Evolutionary conservation across 2,888 invertebrate species (phyloP), one percentile per base, ranked within the genome.

Genomic region (Coelinius sp.): DNA sequence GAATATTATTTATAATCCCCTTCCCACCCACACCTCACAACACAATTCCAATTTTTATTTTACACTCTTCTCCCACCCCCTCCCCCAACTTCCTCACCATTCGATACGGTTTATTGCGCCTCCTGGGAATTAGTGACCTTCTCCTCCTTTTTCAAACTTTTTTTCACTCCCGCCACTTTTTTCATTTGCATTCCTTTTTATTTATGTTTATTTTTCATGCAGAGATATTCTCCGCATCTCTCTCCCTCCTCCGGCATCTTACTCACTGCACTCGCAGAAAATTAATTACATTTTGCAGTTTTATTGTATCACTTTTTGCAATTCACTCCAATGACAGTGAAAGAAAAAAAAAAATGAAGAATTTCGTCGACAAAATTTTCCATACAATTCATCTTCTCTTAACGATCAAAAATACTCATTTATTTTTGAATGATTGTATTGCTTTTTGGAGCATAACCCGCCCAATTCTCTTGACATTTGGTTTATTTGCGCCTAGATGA

Each of bases 401-500:
- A 44, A 44, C 44, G 31, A 31, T 31, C 5, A 31, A 31, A 31
- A 31, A 14, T n/a, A 44, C 14, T n/a, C n/a, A 44, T 44, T n/a
- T n/a, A 44, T 44, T 44, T 44, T 44, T 44, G n/a, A 44, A 44
- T n/a, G 44, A 44, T 44, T 44, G 12, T 44, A 17, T 44, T 44
- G 17, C 44, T 44, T 14, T 5, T 17, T n/a, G n/a, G 44, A 44
- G 7, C n/a, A 27, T 7, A 56, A n/a, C 56, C 56, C 56, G 12
- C 20, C 27, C 27, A 27, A 56, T n/a, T 75, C 77, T 74, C 75
- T 76, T 73, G 75, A 74, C 69, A 76, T 74, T 74, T 72, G 73
- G 71, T 75, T 76, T 73, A 76, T 76, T 72, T 74, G 75, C 75
- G 71, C 74, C 68, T 68, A 67, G 72, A 76, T 73, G 75, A 76